Base-by-base conservation (phyloP, 2,888 invertebrate genomes). In the Eristalis tenax region DNA sequence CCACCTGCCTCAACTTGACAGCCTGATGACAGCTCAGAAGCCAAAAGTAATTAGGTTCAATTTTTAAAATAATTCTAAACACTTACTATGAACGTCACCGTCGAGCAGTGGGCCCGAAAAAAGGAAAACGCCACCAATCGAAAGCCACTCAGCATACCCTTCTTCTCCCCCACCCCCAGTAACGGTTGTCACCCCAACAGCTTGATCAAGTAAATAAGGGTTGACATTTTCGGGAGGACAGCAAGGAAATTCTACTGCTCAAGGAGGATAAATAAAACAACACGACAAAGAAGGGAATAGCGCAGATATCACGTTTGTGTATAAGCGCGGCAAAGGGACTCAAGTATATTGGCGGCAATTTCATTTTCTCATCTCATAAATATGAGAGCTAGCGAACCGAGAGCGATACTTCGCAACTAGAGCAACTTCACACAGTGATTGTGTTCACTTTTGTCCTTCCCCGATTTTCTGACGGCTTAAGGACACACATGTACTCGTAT, bases 341-440 rank as follows among this genome's bases (percentile, higher is more conserved):
- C 26, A 74, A 69, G 56, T 63, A 81, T 81, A 64, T 81, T 40
- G 64, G 57, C n/a, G 78, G 86, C 63, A 83, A 79, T 83, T 83
- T 83, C 83, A 86, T 86, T 83, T 83, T 78, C 78, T 83, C 86
- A 63, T 83, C 86, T 78, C 78, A 78, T 86, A 79, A 86, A 86
- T 83, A 79, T 69, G 57, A 79, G 70, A 83, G 78, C 78, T 68
- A 83, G 78, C 77, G 64, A 74, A 82, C 61, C 74, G 73, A 61
- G 83, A 82, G 86, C 61, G 78, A 79, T 65, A 86, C 78, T 86
- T 70, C 50, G 65, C 28, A 82, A 75, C 82, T 83, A 71, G 75
- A 74, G 57, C 74, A 68, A 61, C 76, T 59, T 59, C 61, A n/a
- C 26, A 68, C 63, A 65, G 65, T 50, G 66, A 82, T 74, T 77